phyloP scores from a whole-genome alignment of 1,140 invertebrate genomes.

The Aphelinus atriplicis region DNA sequence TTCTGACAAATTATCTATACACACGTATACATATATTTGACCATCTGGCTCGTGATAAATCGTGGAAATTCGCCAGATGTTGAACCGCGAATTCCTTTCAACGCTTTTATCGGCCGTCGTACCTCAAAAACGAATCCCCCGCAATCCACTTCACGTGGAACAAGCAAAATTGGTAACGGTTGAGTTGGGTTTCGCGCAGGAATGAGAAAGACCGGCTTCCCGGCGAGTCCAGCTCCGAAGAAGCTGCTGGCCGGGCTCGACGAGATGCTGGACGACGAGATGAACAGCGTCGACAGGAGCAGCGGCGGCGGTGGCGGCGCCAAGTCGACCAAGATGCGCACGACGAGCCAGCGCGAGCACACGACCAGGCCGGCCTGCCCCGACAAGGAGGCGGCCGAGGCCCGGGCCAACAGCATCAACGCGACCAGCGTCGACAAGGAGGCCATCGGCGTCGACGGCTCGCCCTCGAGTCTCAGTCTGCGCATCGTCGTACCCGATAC shows the following conservation, averaged over 20 bases:
- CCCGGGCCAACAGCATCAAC: slow-evolving; percentile 24
- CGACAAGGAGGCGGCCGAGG: slow-evolving; percentile 32
- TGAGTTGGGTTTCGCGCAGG: not conserved
- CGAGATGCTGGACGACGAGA: slow-evolving; percentile 56
- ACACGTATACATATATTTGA: no score
- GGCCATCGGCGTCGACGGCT: not conserved
- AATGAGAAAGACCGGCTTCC: slow-evolving; percentile 17
- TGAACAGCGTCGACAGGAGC: slow-evolving; percentile 50
- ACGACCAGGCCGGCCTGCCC: slow-evolving; percentile 47
- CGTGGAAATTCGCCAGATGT: no score
- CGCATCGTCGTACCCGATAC: slow-evolving; percentile 19
- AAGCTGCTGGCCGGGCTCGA: slow-evolving; percentile 42
- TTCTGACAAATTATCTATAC: no score
- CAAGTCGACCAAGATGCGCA: slow-evolving; percentile 35
- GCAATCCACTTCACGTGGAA: no score
- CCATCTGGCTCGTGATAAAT: no score
- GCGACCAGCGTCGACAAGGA: not conserved
- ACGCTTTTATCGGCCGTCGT: no score
- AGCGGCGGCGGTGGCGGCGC: not conserved
- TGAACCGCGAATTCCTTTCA: no score
- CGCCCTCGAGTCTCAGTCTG: slow-evolving; percentile 7
- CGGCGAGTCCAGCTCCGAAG: slow-evolving; percentile 21
- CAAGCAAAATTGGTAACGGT: no score
- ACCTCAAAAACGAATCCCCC: no score
- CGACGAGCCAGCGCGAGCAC: slow-evolving; percentile 32